Percentiles rank a stretch among this genome's conserved stretches.
Conservation (phyloP, 2,888 invertebrate genomes). For the Nomada goodeniana region DNA sequence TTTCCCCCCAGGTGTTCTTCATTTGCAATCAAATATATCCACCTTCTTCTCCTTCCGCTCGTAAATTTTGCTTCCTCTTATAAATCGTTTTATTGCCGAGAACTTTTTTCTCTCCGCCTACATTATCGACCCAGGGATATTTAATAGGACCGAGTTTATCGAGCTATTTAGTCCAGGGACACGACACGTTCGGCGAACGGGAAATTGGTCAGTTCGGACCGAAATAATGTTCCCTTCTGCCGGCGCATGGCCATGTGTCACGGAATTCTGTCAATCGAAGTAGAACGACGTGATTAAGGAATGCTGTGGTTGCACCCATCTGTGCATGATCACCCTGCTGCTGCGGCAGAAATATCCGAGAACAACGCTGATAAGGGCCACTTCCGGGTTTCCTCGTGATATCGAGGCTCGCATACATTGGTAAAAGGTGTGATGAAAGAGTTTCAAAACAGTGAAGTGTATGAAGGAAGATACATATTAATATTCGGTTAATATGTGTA, state of each 20-base stretch:
- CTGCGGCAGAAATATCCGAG: constrained; percentile 2
- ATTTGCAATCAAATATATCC: neutral
- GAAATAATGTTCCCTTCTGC: constrained; percentile 41
- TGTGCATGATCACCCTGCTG: neutral
- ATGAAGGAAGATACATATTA: too few relatives aligned
- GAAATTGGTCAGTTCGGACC: constrained; percentile 48
- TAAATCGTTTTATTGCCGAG: constrained; percentile 10
- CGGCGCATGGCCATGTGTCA: neutral
- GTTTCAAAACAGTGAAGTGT: too few relatives aligned
- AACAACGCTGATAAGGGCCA: neutral
- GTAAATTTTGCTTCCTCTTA: neutral
- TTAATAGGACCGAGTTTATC: constrained; percentile 45
- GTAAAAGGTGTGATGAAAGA: neutral
- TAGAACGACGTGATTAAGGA: constrained; percentile 29
- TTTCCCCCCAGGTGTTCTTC: neutral
- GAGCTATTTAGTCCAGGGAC: constrained; percentile 43
- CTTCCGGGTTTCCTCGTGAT: neutral
- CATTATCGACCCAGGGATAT: constrained; percentile 42
- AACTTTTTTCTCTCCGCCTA: constrained; percentile 4
- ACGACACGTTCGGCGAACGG: constrained; percentile 40
- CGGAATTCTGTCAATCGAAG: constrained; percentile 32
- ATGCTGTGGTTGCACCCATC: neutral
- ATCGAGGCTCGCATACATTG: neutral
- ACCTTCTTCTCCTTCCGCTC: neutral
- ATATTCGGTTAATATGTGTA: too few relatives aligned